Percentiles rank a stretch among this genome's conserved stretches.
These are phyloP conservation scores for Musca vetustissima DNA, from an alignment of 1,140 invertebrate genomes.

Conservation along the genomic window DNA sequence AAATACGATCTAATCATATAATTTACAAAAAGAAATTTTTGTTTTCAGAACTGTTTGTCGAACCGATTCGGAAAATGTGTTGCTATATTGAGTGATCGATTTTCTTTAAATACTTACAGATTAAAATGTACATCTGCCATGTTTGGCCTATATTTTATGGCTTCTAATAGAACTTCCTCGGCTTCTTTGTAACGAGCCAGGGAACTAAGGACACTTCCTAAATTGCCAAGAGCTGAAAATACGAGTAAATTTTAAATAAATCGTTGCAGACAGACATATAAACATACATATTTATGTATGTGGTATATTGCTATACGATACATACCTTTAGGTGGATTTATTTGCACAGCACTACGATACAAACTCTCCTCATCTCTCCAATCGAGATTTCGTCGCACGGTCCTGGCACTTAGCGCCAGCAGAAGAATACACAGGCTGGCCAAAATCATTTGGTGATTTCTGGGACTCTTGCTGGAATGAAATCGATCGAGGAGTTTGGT, in stretches of 20 bases:
- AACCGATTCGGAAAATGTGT: no score
- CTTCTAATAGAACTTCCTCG: slow-evolving; percentile 82
- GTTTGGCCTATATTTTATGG: slow-evolving; percentile 83
- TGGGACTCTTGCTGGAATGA: slow-evolving; percentile 54
- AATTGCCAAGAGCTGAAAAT: slow-evolving; percentile 83
- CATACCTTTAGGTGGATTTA: slow-evolving; percentile 98
- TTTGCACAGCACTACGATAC: slow-evolving; percentile 84
- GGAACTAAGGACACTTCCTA: slow-evolving; percentile 86
- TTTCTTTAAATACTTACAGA: slow-evolving; percentile 78
- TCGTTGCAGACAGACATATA: background rate
- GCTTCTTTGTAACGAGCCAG: slow-evolving; percentile 83
- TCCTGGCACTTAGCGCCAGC: slow-evolving; percentile 73
- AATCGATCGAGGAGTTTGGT: slow-evolving; percentile 57
- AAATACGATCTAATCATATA: no score
- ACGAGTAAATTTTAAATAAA: background rate
- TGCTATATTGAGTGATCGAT: no score
- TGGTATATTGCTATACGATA: no score
- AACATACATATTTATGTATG: background rate
- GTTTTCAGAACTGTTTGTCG: no score
- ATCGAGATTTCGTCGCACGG: slow-evolving; percentile 81
- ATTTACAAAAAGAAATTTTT: no score
- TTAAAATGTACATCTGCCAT: slow-evolving; percentile 98
- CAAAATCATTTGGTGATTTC: slow-evolving; percentile 56
- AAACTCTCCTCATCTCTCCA: slow-evolving; percentile 92
- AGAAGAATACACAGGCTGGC: slow-evolving; percentile 63